Percentiles rank a stretch among this genome's conserved stretches.
These are phyloP conservation scores for Dendroctonus ponderosae DNA, from an alignment of 1,140 invertebrate species.

Conservation along the genomic window DNA sequence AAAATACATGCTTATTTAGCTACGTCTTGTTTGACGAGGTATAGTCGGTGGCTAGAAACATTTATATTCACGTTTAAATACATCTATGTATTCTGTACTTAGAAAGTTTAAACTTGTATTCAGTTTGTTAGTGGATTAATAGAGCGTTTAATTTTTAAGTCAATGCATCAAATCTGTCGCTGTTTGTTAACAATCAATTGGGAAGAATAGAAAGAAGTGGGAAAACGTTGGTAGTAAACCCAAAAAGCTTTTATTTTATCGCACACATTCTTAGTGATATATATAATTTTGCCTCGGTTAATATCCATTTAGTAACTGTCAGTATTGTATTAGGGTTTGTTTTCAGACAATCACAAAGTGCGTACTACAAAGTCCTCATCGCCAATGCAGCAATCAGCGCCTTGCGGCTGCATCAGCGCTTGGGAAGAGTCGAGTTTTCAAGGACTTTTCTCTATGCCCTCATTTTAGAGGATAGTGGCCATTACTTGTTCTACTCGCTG, in stretches of 20 bases:
- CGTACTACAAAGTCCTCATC: conserved; percentile 88
- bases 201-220: too few relatives aligned
- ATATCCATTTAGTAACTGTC: too few relatives aligned
- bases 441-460: conserved; percentile 77
- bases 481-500: conserved; percentile 92
- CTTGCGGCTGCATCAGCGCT: conserved; percentile 86
- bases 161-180: too few relatives aligned
- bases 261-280: too few relatives aligned
- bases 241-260: too few relatives aligned
- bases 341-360: conserved; percentile 60
- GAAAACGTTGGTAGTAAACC: too few relatives aligned
- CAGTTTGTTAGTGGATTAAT: too few relatives aligned
- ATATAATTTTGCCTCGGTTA: too few relatives aligned
- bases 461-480: conserved; percentile 90
- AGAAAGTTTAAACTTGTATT: too few relatives aligned
- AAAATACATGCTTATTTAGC: conserved; percentile 1
- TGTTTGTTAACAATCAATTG: too few relatives aligned
- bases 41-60: neutral
- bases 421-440: conserved; percentile 77
- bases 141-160: too few relatives aligned
- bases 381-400: conserved; percentile 92
- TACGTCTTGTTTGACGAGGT: neutral
- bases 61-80: conserved; percentile 5
- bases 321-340: too few relatives aligned
- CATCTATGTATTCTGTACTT: neutral